A percentile compares a stretch with the other conserved stretches of the same genome.
These are phyloP conservation scores for Chaenogobius annularis DNA, from an alignment of 2,113 vertebrate genomes.

Conservation along the genomic window DNA sequence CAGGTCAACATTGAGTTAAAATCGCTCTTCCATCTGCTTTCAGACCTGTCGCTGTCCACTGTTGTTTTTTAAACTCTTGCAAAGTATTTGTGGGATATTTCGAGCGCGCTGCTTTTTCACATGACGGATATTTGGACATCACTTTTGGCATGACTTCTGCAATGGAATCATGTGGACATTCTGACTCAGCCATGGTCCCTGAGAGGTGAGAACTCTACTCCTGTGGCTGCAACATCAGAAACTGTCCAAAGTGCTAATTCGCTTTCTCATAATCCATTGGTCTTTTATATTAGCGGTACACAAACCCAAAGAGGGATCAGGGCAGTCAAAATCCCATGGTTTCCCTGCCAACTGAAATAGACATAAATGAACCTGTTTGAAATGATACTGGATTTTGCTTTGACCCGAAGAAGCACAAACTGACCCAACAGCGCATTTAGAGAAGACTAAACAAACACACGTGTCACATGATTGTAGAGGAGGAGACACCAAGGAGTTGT, in stretches of 20 bases:
- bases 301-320: constrained; percentile 58
- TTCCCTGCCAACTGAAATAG: constrained; percentile 55
- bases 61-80: too few species aligned
- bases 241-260: constrained; percentile 33
- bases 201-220: constrained; percentile 18
- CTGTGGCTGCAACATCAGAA: neutral
- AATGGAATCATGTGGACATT: neutral
- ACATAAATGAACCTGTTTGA: constrained; percentile 60
- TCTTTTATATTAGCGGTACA: constrained; percentile 53
- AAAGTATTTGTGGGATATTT: too few species aligned
- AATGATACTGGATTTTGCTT: constrained; percentile 46
- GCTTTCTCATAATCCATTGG: constrained; percentile 28
- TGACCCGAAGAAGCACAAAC: constrained; percentile 65
- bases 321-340: constrained; percentile 42
- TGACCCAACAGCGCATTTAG: constrained; percentile 39
- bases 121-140: too few species aligned
- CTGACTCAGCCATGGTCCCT: constrained; percentile 10
- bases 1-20: too few species aligned
- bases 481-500: neutral
- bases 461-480: constrained; percentile 1
- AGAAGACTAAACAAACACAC: constrained; percentile 43
- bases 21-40: too few species aligned
- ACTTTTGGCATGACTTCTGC: too few species aligned
- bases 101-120: too few species aligned
- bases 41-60: too few species aligned